Base-by-base conservation (phyloP, 2,797 vertebrate genomes). In the Meda fulgida region DNA sequence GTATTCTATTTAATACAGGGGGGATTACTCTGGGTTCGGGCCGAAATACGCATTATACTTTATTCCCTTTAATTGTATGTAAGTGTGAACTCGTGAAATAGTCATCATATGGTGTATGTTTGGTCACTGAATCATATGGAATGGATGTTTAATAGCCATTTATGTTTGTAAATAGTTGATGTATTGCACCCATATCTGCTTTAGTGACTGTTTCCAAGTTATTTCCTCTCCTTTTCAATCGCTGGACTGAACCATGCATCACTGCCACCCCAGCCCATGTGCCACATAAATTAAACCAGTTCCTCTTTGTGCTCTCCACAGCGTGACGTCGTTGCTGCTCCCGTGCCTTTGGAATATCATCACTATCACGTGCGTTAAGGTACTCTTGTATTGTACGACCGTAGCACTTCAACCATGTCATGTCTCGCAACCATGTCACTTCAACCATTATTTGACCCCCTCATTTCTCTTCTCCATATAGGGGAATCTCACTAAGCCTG, bases 201-300 rank as follows among this genome's bases (percentile, higher is more conserved):
- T 94, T 97, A 96, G 97, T 97, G 96, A 97, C 97, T 97, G 96
- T 95, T 97, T 97, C 97, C 96, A 95, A 97, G 96, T 97, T 96
- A 98, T 97, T 97, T 98, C 96, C 96, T 97, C 96, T 95, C 96
- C 96, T 97, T 97, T 98, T 99, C 97, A 98, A 97, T 96, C 96
- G 96, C 96, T 96, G 96, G 97, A 97, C 95, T 97, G 95, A 96
- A 96, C 95, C 96, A 97, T 98, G 97, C 93, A 98, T 99, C 97
- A 98, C 96, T 98, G 97, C 96, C 97, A 97, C 93, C 95, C 95
- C 93, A 92, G 92, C 94, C 95, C 93, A 93, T 94, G 95, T 94
- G 95, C 94, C 96, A 97, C 96, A 97, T 97, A 97, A 96, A 97
- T 97, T 97, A 97, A 93, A 94, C 87, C 92, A 91, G 71, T 88